Conservation (phyloP, 2,113 vertebrate genomes). For the Coptodon bakossiorum region DNA sequence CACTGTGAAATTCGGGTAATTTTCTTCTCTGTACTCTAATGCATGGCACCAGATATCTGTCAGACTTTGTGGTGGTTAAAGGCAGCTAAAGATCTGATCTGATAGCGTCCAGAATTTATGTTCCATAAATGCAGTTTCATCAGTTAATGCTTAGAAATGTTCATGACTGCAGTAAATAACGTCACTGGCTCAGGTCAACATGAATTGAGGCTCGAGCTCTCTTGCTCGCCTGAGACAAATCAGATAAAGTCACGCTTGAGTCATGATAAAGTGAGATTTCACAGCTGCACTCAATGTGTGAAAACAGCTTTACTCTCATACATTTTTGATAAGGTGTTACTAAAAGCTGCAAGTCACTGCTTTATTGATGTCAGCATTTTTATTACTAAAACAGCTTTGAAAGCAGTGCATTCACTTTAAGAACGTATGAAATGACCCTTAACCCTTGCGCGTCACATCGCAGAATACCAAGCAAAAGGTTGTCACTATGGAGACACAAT, state of each 20-base stretch:
- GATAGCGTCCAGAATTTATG: not conserved
- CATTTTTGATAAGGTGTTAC: not conserved
- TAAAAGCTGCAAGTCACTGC: not conserved
- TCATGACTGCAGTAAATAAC: not conserved
- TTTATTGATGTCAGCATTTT: not conserved
- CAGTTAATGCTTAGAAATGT: not conserved
- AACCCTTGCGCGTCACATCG: not conserved
- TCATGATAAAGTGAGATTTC: not conserved
- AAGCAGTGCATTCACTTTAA: not conserved
- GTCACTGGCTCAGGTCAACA: not conserved
- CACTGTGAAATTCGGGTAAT: not conserved
- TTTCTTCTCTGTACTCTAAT: not conserved
- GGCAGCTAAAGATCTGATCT: not conserved
- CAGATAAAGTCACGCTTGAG: not conserved
- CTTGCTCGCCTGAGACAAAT: not conserved
- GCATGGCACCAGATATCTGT: not conserved
- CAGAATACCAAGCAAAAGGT: conserved; percentile 87
- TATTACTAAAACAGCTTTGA: not conserved
- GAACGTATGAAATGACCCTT: not conserved
- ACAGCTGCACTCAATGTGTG: not conserved
- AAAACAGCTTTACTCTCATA: not conserved
- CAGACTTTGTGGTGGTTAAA: not conserved
- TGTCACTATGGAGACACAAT: conserved; percentile 85
- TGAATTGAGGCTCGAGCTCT: not conserved
- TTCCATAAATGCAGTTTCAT: not conserved